phyloP scores from a whole-genome alignment of 2,888 invertebrate genomes.

The Cosmia trapezina region DNA sequence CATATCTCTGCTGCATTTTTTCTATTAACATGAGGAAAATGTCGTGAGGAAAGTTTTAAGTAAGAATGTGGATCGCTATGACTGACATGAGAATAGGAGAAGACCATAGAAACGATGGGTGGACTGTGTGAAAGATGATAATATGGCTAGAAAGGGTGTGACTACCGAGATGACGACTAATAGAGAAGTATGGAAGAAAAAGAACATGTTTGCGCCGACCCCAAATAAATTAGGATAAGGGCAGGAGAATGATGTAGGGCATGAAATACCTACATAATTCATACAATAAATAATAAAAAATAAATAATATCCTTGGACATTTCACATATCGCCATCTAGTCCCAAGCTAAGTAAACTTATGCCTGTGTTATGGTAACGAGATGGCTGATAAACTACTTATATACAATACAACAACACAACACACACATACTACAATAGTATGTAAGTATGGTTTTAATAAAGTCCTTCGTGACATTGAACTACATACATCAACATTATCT shows the following conservation, averaged over 20 bases:
- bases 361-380: too few species aligned
- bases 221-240: neutral
- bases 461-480: slow-evolving; percentile 44
- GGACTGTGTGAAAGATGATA: neutral
- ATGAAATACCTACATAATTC: neutral
- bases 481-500: slow-evolving; percentile 42
- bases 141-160: neutral
- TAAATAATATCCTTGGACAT: too few species aligned
- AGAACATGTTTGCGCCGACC: neutral
- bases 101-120: neutral
- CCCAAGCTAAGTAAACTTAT: too few species aligned
- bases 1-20: neutral
- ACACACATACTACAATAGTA: too few species aligned
- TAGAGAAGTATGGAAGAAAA: neutral
- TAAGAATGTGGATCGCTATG: neutral
- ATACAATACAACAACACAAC: too few species aligned
- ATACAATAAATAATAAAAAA: too few species aligned
- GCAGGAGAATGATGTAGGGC: neutral
- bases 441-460: neutral
- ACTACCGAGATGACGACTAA: neutral
- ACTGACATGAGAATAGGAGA: neutral
- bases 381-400: too few species aligned
- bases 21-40: neutral
- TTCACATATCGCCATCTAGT: too few species aligned
- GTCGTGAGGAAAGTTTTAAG: neutral